A percentile compares a stretch with the other conserved stretches of the same genome.
Evolutionary conservation across 1,140 invertebrate genomes (phyloP).

Genomic region (Eufriesea mexicana): DNA sequence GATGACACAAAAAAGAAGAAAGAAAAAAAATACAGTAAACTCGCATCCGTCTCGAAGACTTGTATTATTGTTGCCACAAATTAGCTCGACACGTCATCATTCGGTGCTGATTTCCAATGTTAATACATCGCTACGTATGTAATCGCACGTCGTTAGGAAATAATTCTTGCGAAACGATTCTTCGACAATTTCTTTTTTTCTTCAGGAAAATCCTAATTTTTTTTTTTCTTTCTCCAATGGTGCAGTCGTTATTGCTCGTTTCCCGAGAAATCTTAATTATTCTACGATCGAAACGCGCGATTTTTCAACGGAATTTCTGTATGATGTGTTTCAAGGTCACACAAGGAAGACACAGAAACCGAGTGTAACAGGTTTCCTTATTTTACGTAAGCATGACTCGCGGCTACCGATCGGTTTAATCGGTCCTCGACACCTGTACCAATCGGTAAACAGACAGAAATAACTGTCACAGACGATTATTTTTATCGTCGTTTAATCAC

Average conservation of each 20-base stretch:
- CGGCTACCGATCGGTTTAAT: neutral
- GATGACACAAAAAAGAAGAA: neutral
- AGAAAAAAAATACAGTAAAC: neutral
- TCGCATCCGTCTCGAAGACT: neutral
- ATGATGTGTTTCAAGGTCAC: neutral
- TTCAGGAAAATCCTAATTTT: no score
- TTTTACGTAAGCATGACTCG: neutral
- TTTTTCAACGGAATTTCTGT: neutral
- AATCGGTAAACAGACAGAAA: neutral
- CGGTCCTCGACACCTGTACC: neutral
- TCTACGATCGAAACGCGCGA: neutral
- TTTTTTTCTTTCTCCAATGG: no score
- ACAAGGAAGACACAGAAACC: neutral
- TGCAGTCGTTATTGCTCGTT: neutral
- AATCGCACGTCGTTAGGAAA: neutral
- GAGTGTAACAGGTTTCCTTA: neutral
- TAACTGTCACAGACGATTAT: neutral
- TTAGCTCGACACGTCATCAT: neutral
- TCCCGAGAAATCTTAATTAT: conserved; percentile 11
- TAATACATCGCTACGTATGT: neutral
- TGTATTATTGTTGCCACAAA: no score
- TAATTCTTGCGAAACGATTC: neutral
- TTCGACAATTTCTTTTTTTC: no score
- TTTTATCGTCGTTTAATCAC: neutral
- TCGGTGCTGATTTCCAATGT: neutral